Conservation (phyloP, 2,888 invertebrate genomes). For the Rhogogaster chlorosoma region DNA sequence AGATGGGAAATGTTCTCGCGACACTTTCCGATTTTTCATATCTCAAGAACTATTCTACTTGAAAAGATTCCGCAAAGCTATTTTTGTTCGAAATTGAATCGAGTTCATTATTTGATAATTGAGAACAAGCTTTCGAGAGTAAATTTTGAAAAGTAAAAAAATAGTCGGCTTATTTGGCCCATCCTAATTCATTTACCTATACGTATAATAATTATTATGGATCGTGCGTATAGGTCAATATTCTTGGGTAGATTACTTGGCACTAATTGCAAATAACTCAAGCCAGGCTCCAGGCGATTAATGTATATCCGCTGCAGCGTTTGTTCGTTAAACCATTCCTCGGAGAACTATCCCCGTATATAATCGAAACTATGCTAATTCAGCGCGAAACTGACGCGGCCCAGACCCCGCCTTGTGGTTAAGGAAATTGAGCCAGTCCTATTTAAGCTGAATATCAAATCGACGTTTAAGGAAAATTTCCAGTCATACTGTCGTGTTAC, state of each 20-base stretch:
- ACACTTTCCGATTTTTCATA: no score
- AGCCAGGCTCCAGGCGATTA: slow-evolving; percentile 4
- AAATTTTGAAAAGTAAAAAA: no score
- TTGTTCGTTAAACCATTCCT: slow-evolving; percentile 21
- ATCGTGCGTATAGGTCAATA: not conserved
- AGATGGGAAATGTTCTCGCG: no score
- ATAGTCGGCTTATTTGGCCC: no score
- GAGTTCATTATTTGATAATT: no score
- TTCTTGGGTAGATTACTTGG: not conserved
- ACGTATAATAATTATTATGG: not conserved
- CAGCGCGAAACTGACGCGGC: not conserved
- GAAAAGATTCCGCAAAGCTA: no score
- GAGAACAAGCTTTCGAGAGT: no score
- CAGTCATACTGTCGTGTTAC: not conserved
- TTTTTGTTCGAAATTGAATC: no score
- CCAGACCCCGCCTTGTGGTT: not conserved
- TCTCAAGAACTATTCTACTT: no score
- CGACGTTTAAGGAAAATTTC: slow-evolving; percentile 10
- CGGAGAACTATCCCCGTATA: slow-evolving; percentile 35
- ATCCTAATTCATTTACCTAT: no score
- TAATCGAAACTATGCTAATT: slow-evolving; percentile 45
- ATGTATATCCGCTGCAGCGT: slow-evolving; percentile 3
- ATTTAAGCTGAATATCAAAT: slow-evolving; percentile 31
- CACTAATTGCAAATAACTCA: slow-evolving; percentile 36
- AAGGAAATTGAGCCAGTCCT: not conserved